phyloP scores from a whole-genome alignment of 2,888 invertebrate genomes.

The Colostygia pectinataria region DNA sequence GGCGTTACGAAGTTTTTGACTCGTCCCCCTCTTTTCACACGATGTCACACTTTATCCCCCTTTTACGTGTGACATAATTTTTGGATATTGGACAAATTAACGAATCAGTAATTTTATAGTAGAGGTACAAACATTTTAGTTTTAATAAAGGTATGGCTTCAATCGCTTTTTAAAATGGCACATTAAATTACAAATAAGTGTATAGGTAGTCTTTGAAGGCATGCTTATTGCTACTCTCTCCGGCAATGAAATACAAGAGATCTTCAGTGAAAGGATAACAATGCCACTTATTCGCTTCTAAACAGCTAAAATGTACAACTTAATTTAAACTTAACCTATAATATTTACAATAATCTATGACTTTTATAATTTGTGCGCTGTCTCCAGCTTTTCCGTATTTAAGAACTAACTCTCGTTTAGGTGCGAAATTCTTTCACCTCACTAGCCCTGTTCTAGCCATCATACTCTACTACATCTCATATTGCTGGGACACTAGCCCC shows the following conservation, averaged over 20 bases:
- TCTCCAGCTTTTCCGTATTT: conserved; percentile 27
- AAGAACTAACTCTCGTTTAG: too few species aligned
- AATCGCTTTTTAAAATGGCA: conserved; percentile 29
- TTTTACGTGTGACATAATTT: too few species aligned
- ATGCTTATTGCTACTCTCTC: conserved; percentile 60
- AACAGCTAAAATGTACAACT: conserved; percentile 44
- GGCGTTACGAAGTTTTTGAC: too few species aligned
- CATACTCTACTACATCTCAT: too few species aligned
- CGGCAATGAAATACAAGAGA: conserved; percentile 81
- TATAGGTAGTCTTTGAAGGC: conserved; percentile 53
- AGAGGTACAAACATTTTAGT: too few species aligned
- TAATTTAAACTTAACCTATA: conserved; percentile 60
- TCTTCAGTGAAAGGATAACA: conserved; percentile 83
- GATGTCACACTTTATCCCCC: too few species aligned
- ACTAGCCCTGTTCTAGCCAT: too few species aligned
- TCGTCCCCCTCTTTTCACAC: too few species aligned
- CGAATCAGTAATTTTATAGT: too few species aligned
- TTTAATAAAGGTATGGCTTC: neutral
- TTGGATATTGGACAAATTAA: too few species aligned
- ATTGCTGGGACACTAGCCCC: too few species aligned
- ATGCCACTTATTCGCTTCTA: conserved; percentile 67
- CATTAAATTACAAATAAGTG: conserved; percentile 23
- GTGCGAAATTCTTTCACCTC: neutral
- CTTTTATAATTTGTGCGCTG: conserved; percentile 58
- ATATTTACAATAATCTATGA: conserved; percentile 70